Base-by-base conservation (phyloP, 1,140 invertebrate genomes). In the Amphibalanus amphitrite region DNA sequence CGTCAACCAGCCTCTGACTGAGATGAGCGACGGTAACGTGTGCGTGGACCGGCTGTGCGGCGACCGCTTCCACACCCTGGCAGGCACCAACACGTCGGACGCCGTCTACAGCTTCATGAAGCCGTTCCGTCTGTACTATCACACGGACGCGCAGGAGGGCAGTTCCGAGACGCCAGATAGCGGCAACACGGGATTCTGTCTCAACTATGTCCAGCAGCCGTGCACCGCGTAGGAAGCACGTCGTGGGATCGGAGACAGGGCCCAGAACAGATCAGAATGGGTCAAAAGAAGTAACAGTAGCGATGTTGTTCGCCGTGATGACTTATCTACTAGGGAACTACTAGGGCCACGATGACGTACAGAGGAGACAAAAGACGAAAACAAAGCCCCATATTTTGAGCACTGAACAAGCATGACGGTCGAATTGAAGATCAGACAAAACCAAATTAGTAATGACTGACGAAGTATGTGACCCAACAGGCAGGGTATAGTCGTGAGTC, bases 161-260 rank as follows among this genome's bases (percentile, higher is more conserved):
- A 73, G 28, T 67, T 65, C 69, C 26, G 67, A 33, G 65, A 67
- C 67, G 4, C 23, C 30, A 0, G 74, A 75, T 28, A 29, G 13
- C 17, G 64, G 59, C 70, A 77, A 91, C 78, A 82, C 87, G 74
- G 90, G 90, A 3, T 92, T 91, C 76, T 91, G 89, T 74, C 78
- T 92, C 0, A 88, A 90, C 77, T 92, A 90, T 75, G 84, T 91
- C 3, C 90, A 92, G 79, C 90, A 91, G 76, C 90, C 90, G 0
- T 92, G 90, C 76, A 90, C 87, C 20, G 47, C 70, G 1, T 67
- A 59, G 38, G 6, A 17, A 59, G 20, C 47, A 1, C 10, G 47
- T 6, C 47, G 47, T 1, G 47, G 47, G 13, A 20, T 3, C 1
- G 13, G 13, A 20, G 47, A 59, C 10, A 1, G 47, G n/a, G n/a